These are phyloP conservation scores for Enteromius argenteus DNA, from an alignment of 2,797 vertebrate genomes.

Conservation along the genomic window DNA sequence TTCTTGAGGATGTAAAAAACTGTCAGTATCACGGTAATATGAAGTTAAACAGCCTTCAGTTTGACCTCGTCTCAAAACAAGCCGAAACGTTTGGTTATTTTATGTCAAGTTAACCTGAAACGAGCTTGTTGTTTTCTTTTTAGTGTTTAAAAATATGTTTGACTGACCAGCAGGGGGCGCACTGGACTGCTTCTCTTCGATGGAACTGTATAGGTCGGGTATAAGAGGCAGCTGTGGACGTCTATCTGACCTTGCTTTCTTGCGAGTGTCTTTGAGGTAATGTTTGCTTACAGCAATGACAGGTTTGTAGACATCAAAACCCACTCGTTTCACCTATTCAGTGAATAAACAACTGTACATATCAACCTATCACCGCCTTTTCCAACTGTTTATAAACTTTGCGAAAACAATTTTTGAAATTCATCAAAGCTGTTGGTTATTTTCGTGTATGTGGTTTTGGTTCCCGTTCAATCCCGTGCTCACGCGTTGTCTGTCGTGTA, in stretches of 20 bases:
- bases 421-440: neutral
- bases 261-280: neutral
- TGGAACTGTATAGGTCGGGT: neutral
- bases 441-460: neutral
- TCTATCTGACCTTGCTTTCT: neutral
- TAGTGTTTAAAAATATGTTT: neutral
- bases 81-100: neutral
- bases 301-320: neutral
- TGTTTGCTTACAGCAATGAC: constrained; percentile 1
- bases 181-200: neutral
- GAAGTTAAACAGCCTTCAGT: neutral
- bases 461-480: neutral
- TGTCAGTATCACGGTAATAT: neutral
- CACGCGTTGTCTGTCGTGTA: neutral
- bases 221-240: neutral
- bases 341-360: neutral
- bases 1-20: neutral
- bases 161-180: constrained; percentile 32
- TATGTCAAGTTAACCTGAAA: neutral
- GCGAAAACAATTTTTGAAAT: neutral
- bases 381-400: neutral
- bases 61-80: neutral
- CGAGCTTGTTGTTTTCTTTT: neutral
- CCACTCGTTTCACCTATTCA: neutral
- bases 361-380: neutral